A percentile compares a stretch with the other conserved stretches of the same genome.
These are phyloP conservation scores for Deroplatys truncata DNA, from an alignment of 2,888 invertebrate genomes.

Conservation along the genomic window DNA sequence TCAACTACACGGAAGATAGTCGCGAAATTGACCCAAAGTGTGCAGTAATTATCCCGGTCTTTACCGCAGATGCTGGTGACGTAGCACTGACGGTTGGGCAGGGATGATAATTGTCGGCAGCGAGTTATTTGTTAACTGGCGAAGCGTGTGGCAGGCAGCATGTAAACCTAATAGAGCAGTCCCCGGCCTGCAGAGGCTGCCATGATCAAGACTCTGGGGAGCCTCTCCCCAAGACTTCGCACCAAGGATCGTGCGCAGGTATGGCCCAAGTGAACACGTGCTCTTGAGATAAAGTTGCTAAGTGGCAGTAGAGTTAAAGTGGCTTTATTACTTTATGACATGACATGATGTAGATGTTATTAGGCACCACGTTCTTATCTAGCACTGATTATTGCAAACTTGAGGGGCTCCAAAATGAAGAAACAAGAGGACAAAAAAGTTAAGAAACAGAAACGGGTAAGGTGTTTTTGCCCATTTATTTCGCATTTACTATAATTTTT, in stretches of 20 bases:
- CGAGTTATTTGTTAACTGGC: neutral
- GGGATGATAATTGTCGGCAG: neutral
- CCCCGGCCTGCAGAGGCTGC: neutral
- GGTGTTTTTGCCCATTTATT: neutral
- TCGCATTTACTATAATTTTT: too few species aligned
- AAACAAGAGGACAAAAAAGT: neutral
- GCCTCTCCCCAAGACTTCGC: neutral
- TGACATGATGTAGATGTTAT: too few species aligned
- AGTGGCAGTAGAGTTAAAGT: neutral
- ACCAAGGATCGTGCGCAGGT: neutral
- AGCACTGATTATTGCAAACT: too few species aligned
- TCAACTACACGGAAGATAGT: neutral
- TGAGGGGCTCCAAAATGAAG: neutral
- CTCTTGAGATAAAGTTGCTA: neutral
- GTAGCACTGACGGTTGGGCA: neutral
- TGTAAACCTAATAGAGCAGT: neutral
- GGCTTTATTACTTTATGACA: too few species aligned
- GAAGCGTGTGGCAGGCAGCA: neutral
- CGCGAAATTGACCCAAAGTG: neutral
- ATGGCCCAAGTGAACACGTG: neutral
- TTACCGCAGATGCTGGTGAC: neutral
- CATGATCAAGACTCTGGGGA: neutral
- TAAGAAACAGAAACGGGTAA: neutral
- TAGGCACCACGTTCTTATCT: too few species aligned
- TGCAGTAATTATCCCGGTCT: neutral